phyloP scores from a whole-genome alignment of 1,140 invertebrate species.

The Bombus haemorrhoidalis region DNA sequence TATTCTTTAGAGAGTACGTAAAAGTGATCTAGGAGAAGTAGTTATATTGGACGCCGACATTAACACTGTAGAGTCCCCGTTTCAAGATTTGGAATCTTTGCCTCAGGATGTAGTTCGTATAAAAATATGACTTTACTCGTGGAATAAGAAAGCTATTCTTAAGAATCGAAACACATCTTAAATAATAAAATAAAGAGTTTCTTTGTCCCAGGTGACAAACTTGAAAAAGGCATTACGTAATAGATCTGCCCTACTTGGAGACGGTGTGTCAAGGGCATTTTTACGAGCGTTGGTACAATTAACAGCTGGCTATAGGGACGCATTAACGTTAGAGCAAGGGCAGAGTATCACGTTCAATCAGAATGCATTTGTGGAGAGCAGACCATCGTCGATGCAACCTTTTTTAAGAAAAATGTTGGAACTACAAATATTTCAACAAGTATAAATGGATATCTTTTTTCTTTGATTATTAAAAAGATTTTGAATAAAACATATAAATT shows the following conservation, averaged over 20 bases:
- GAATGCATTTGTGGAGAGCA: slow-evolving; percentile 92
- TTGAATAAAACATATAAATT: background rate
- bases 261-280: slow-evolving; percentile 95
- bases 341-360: slow-evolving; percentile 93
- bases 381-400: slow-evolving; percentile 91
- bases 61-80: slow-evolving; percentile 92
- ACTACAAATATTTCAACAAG: slow-evolving; percentile 97
- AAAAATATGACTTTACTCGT: slow-evolving; percentile 33
- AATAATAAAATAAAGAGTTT: slow-evolving; percentile 69
- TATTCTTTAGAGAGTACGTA: slow-evolving; percentile 85
- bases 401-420: slow-evolving; percentile 95
- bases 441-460: slow-evolving; percentile 72
- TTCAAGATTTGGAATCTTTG: slow-evolving; percentile 93
- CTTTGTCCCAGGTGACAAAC: slow-evolving; percentile 84
- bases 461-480: slow-evolving; percentile 1
- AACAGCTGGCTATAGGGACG: slow-evolving; percentile 96
- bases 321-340: slow-evolving; percentile 90
- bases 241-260: slow-evolving; percentile 88
- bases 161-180: slow-evolving; percentile 50
- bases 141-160: slow-evolving; percentile 38
- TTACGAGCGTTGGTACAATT: slow-evolving; percentile 93
- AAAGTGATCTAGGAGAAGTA: slow-evolving; percentile 93
- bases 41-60: slow-evolving; percentile 95
- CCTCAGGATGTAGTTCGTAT: slow-evolving; percentile 90
- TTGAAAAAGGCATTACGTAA: slow-evolving; percentile 89